Evolutionary conservation across 2,113 vertebrate species (phyloP).

Genomic region (Dicrurus megarhynchus): DNA sequence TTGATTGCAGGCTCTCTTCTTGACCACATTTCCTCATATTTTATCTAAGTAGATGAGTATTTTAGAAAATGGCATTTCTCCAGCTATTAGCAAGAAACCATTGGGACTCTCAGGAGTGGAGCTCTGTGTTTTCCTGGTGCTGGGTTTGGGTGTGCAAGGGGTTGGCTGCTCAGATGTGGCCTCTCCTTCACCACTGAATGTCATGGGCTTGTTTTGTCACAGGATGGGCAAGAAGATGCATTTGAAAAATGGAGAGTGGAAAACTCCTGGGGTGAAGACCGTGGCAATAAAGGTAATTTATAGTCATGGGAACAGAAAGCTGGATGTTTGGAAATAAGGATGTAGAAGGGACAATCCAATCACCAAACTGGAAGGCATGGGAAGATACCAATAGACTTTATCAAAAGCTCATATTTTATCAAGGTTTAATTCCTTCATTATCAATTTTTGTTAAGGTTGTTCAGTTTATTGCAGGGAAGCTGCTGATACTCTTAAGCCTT

Average conservation of each 20-base stretch:
- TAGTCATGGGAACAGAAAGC: not conserved
- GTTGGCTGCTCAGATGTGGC: not conserved
- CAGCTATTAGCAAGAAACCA: not conserved
- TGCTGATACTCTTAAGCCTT: not conserved
- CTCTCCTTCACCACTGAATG: not conserved
- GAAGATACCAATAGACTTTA: not conserved
- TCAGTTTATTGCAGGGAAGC: not conserved
- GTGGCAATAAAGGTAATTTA: slow-evolving; percentile 90
- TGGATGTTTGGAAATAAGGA: not conserved
- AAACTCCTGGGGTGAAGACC: slow-evolving; percentile 97
- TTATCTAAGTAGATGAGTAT: not conserved
- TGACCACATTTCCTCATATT: not conserved
- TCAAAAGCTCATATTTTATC: not conserved
- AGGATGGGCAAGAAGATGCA: slow-evolving; percentile 83
- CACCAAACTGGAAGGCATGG: not conserved
- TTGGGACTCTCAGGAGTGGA: not conserved
- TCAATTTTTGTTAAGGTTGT: not conserved
- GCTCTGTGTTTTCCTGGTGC: not conserved
- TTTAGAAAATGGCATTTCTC: not conserved
- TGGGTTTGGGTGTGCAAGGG: not conserved
- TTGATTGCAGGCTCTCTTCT: not conserved
- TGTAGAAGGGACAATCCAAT: not conserved
- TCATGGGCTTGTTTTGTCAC: not conserved
- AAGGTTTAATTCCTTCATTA: not conserved
- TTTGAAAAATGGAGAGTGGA: slow-evolving; percentile 95